These are phyloP conservation scores for Reticulitermes lucifugus DNA, from an alignment of 2,888 invertebrate species.

Conservation along the genomic window DNA sequence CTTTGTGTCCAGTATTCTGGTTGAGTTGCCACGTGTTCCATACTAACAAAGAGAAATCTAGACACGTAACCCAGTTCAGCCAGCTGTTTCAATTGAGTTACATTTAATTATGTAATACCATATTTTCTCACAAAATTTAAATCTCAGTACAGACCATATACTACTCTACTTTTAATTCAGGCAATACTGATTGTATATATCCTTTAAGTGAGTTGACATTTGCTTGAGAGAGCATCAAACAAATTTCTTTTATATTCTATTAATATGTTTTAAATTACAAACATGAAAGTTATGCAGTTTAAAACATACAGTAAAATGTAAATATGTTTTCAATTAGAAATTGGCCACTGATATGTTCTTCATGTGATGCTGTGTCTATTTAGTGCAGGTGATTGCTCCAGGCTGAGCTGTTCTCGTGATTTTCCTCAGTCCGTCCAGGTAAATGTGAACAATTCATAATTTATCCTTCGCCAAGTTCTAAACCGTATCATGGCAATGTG, in stretches of 20 bases:
- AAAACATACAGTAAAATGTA: not conserved
- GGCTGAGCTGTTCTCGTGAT: not conserved
- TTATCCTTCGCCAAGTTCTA: not conserved
- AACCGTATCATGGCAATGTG: too few species aligned
- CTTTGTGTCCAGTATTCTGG: not conserved
- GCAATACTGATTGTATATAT: not conserved
- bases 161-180: too few species aligned
- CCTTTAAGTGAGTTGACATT: not conserved
- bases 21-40: not conserved
- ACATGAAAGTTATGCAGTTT: not conserved
- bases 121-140: not conserved
- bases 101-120: not conserved
- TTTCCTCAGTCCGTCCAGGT: conserved; percentile 16
- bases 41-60: not conserved
- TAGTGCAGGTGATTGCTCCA: not conserved
- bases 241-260: not conserved
- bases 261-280: not conserved
- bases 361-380: not conserved
- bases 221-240: not conserved
- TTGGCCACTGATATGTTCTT: not conserved
- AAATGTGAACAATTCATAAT: not conserved
- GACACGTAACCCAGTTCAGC: not conserved
- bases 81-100: not conserved
- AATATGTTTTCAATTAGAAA: not conserved
- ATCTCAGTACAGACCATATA: not conserved